phyloP scores from a whole-genome alignment of 2,888 invertebrate genomes.

The Drosophila paracracens region DNA sequence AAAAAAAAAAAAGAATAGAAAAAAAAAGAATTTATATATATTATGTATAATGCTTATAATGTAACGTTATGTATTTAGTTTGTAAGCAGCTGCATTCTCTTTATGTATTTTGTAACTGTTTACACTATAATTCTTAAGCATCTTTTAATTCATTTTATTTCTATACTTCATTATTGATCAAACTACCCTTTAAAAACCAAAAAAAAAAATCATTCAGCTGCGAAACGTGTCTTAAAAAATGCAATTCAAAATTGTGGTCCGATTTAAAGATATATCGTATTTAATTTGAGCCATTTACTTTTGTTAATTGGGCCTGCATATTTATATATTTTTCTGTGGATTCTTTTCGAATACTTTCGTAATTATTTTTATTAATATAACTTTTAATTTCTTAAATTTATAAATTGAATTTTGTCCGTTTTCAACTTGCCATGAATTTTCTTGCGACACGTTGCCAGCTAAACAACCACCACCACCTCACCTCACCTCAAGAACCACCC shows the following conservation, averaged over 20 bases:
- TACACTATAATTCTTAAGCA: constrained; percentile 48
- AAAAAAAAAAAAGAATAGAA: constrained; percentile 14
- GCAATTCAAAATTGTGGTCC: background rate
- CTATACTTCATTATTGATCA: constrained; percentile 24
- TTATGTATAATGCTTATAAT: constrained; percentile 53
- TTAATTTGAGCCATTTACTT: background rate
- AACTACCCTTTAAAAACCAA: background rate
- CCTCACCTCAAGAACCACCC: background rate
- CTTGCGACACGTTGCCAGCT: constrained; percentile 1
- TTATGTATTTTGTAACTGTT: constrained; percentile 66
- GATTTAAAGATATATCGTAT: background rate
- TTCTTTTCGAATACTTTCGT: background rate
- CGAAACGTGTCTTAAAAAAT: constrained; percentile 1
- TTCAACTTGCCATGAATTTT: background rate
- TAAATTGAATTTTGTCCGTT: background rate
- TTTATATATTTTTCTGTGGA: background rate
- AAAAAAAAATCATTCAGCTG: constrained; percentile 2
- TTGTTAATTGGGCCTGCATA: background rate
- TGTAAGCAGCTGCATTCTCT: constrained; percentile 68
- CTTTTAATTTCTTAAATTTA: background rate
- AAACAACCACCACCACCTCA: background rate
- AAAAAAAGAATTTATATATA: constrained; percentile 28
- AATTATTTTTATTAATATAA: background rate
- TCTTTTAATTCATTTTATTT: constrained; percentile 27
- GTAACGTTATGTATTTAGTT: constrained; percentile 65